phyloP scores from a whole-genome alignment of 2,888 invertebrate species.

The Euclidia mi region DNA sequence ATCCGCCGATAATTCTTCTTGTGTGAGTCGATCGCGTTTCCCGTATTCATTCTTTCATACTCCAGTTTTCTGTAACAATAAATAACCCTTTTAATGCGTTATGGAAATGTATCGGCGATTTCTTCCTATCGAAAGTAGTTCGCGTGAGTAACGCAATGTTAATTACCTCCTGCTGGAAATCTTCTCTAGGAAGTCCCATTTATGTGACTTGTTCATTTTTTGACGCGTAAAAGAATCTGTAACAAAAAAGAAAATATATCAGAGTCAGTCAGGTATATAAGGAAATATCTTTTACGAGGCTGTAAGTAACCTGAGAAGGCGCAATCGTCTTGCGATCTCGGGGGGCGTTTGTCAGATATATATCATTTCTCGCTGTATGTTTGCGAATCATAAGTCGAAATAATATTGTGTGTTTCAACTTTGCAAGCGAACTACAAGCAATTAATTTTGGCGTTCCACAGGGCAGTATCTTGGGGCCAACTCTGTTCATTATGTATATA shows the following conservation, averaged over 20 bases:
- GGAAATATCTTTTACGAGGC: constrained; percentile 45
- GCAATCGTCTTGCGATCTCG: constrained; percentile 32
- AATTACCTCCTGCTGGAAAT: constrained; percentile 72
- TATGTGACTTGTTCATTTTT: constrained; percentile 77
- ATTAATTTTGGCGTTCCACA: no score
- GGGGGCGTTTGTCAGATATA: constrained; percentile 28
- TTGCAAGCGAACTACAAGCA: no score
- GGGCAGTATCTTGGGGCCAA: no score
- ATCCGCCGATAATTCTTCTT: constrained; percentile 62
- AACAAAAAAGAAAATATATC: constrained; percentile 71
- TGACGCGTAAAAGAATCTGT: constrained; percentile 69
- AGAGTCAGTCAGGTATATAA: constrained; percentile 52
- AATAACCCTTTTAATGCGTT: constrained; percentile 56
- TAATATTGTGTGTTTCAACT: no score
- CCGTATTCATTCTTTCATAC: constrained; percentile 68
- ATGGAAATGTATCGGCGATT: constrained; percentile 46
- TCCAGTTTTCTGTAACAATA: constrained; percentile 80
- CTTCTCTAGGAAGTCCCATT: constrained; percentile 73
- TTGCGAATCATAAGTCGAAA: neutral
- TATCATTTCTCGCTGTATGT: constrained; percentile 15
- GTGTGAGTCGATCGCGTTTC: no score
- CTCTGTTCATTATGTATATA: no score
- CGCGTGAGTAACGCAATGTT: constrained; percentile 31
- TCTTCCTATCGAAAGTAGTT: constrained; percentile 6
- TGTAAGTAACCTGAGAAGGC: constrained; percentile 11